These are phyloP conservation scores for Anticlea derivata DNA, from an alignment of 2,888 invertebrate genomes.

Conservation along the genomic window DNA sequence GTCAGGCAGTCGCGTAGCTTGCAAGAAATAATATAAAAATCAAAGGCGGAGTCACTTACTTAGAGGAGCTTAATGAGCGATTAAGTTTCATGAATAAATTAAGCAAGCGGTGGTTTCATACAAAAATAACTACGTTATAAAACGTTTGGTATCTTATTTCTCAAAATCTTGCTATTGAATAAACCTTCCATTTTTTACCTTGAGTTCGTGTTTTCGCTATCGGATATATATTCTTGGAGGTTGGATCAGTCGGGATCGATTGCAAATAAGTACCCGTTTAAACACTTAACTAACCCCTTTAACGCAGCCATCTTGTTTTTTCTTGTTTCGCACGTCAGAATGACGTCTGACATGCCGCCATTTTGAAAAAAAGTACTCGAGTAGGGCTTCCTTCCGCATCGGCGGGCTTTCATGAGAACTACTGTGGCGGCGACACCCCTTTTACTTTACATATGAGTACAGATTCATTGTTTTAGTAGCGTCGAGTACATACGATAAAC, in stretches of 20 bases:
- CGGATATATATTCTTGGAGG: too few species aligned
- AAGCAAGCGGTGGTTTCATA: neutral
- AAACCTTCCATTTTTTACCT: too few species aligned
- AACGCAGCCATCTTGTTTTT: conserved; percentile 73
- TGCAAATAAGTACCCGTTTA: conserved; percentile 22
- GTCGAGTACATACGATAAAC: conserved; percentile 68
- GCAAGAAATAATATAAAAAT: conserved; percentile 3
- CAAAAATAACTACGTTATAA: neutral
- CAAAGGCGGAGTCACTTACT: neutral
- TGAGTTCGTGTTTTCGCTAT: too few species aligned
- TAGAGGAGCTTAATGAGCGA: neutral
- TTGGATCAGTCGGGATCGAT: neutral
- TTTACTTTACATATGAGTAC: conserved; percentile 69
- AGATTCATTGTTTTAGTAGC: conserved; percentile 80
- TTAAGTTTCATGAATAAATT: conserved; percentile 4
- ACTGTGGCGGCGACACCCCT: conserved; percentile 78
- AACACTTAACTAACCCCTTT: conserved; percentile 42
- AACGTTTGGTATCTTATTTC: neutral
- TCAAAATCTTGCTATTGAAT: too few species aligned
- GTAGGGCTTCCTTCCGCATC: conserved; percentile 81
- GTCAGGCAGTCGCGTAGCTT: neutral
- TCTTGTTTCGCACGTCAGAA: conserved; percentile 67
- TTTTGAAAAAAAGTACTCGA: conserved; percentile 78
- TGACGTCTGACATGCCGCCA: conserved; percentile 79
- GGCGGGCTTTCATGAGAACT: conserved; percentile 78